Percentiles rank a stretch among this genome's conserved stretches.
Evolutionary conservation across 2,888 invertebrate genomes (phyloP).

Genomic region (Baccha elongata): DNA sequence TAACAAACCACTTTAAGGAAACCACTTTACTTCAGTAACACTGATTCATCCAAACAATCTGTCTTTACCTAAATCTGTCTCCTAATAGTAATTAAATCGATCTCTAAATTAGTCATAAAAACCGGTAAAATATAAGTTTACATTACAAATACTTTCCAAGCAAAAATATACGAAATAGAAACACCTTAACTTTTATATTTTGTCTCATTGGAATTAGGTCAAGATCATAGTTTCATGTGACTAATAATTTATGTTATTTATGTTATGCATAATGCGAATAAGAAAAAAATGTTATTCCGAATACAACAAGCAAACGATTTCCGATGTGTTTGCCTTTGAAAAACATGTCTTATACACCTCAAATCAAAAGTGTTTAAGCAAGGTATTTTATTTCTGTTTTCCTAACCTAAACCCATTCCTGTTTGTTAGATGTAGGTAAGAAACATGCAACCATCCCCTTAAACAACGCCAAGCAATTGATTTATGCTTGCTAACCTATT

Average conservation of each 20-base stretch:
- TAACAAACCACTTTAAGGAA: too few relatives aligned
- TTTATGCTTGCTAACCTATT: slow-evolving; percentile 60
- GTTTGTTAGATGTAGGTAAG: not conserved
- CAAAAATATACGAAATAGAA: not conserved
- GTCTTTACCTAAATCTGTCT: not conserved
- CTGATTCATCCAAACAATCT: not conserved
- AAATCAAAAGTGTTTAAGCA: slow-evolving; percentile 9
- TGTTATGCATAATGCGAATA: not conserved
- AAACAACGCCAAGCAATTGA: slow-evolving; percentile 39
- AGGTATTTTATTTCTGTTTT: not conserved
- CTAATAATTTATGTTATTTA: not conserved
- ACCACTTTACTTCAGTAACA: not conserved
- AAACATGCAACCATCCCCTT: slow-evolving; percentile 25
- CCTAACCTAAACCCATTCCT: slow-evolving; percentile 11
- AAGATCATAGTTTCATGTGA: slow-evolving; percentile 20
- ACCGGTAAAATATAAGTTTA: not conserved
- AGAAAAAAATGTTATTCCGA: not conserved
- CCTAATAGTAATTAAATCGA: not conserved
- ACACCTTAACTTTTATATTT: not conserved
- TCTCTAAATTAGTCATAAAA: not conserved
- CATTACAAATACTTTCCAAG: not conserved
- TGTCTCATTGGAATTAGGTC: slow-evolving; percentile 8
- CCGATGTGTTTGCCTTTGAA: slow-evolving; percentile 7
- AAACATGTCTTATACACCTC: not conserved
- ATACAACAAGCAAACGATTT: not conserved